Base-by-base conservation (phyloP, 2,797 vertebrate species). In the Karalla daura region DNA sequence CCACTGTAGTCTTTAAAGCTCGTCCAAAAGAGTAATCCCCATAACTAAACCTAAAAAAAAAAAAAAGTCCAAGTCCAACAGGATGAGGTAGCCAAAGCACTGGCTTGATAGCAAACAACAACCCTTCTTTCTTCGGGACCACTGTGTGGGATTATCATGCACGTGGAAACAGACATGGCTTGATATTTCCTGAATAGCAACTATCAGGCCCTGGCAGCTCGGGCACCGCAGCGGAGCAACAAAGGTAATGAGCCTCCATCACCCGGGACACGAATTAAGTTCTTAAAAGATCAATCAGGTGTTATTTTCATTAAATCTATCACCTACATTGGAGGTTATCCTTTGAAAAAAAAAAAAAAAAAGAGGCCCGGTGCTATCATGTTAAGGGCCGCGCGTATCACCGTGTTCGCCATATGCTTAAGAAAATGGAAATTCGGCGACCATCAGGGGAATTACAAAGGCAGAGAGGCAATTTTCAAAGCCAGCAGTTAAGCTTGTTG, bases 401-500 rank as follows among this genome's bases (percentile, higher is more conserved):
- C 76, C 76, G 74, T 65, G 74, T 78, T 71, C 88, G 83, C 78
- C 78, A 77, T 78, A 86, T 81, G 77, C 77, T 89, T 78, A 83
- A 80, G 82, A 81, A 88, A 92, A 91, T 56, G 61, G 66, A 88
- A 93, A 87, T 84, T 74, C 83, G 32, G 61, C 64, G 64, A 78
- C 69, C 84, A 83, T 86, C 80, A 46, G 74, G 83, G 86, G 85
- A 91, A 84, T 85, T 71, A 82, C 81, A 82, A 81, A 80, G 63
- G 49, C 50, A 84, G 61, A 74, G 71, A 87, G 87, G 78, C 56
- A 70, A 73, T 80, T 91, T 91, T 92, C 85, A 91, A 90, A 86
- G 86, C 60, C 59, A 62, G 84, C 80, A 56, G 86, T 89, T 92
- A 88, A 90, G 89, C 88, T 88, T 90, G 89, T 90, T 90, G 84